phyloP scores from a whole-genome alignment of 1,140 invertebrate species.

The Zaprionus davidi region DNA sequence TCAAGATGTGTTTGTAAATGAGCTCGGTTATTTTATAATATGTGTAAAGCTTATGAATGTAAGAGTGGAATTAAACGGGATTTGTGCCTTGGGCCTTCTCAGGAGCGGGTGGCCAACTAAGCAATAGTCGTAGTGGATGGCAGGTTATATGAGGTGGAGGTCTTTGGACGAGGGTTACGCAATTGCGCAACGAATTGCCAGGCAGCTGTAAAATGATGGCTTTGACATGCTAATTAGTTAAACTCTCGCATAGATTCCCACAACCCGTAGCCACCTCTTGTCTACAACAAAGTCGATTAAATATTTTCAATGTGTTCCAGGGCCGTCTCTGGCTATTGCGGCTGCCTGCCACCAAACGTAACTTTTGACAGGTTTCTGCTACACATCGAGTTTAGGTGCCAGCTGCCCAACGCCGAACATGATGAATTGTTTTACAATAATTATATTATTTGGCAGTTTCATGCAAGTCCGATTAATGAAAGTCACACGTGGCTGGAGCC shows the following conservation, averaged over 20 bases:
- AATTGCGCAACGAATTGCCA: constrained; percentile 36
- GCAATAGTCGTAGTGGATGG: background rate
- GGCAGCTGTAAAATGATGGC: constrained; percentile 63
- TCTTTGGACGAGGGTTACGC: constrained; percentile 11
- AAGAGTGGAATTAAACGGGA: constrained; percentile 70
- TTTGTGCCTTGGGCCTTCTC: constrained; percentile 56
- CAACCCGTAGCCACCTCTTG: background rate
- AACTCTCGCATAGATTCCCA: constrained; percentile 46
- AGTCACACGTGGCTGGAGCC: constrained; percentile 69
- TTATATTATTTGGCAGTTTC: constrained; percentile 79
- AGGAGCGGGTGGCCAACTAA: background rate
- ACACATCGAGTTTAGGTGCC: constrained; percentile 47
- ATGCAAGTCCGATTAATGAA: constrained; percentile 52
- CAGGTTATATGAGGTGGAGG: background rate
- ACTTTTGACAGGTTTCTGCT: constrained; percentile 48
- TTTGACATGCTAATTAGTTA: constrained; percentile 81
- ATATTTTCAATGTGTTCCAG: constrained; percentile 16
- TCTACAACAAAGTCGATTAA: constrained; percentile 32
- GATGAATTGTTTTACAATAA: constrained; percentile 80
- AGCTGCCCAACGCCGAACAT: constrained; percentile 65
- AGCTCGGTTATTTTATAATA: constrained; percentile 47
- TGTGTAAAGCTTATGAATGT: constrained; percentile 63
- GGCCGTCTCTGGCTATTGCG: background rate
- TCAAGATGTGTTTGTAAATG: constrained; percentile 39
- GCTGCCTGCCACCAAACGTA: constrained; percentile 32